These are phyloP conservation scores for Galeopsomyia nigrocyanea DNA, from an alignment of 2,888 invertebrate species.

Conservation along the genomic window DNA sequence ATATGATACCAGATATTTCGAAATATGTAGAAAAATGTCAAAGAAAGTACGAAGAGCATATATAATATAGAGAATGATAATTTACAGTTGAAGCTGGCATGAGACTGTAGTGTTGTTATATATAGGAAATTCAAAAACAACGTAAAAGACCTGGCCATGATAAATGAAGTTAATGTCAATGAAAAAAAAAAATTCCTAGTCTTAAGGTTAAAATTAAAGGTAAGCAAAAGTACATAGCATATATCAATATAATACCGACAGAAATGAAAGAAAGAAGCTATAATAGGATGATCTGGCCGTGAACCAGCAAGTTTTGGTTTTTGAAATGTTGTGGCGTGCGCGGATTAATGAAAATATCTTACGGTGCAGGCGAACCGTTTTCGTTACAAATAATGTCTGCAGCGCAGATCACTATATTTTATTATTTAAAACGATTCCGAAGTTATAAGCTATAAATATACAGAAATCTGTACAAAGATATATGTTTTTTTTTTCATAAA, in stretches of 20 bases:
- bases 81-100: constrained; percentile 2
- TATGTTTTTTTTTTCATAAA: constrained; percentile 20
- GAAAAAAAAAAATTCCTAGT: constrained; percentile 22
- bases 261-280: constrained; percentile 22
- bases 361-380: constrained; percentile 42
- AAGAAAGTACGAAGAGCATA: constrained; percentile 48
- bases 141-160: constrained; percentile 30
- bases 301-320: constrained; percentile 45
- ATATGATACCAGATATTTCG: constrained; percentile 30
- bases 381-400: constrained; percentile 34
- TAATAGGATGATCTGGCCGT: constrained; percentile 10
- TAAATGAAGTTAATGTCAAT: constrained; percentile 20
- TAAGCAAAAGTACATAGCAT: constrained; percentile 41
- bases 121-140: constrained; percentile 22
- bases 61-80: constrained; percentile 24
- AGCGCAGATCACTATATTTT: constrained; percentile 44
- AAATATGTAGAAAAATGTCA: constrained; percentile 40
- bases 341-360: constrained; percentile 11
- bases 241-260: constrained; percentile 27
- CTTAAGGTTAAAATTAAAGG: constrained; percentile 31
- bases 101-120: not conserved
- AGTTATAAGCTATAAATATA: constrained; percentile 20
- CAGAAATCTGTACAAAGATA: constrained; percentile 22
- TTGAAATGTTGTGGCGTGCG: constrained; percentile 14
- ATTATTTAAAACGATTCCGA: constrained; percentile 21